Conservation (phyloP, 2,888 invertebrate species). For the Polyommatus iphigenia region DNA sequence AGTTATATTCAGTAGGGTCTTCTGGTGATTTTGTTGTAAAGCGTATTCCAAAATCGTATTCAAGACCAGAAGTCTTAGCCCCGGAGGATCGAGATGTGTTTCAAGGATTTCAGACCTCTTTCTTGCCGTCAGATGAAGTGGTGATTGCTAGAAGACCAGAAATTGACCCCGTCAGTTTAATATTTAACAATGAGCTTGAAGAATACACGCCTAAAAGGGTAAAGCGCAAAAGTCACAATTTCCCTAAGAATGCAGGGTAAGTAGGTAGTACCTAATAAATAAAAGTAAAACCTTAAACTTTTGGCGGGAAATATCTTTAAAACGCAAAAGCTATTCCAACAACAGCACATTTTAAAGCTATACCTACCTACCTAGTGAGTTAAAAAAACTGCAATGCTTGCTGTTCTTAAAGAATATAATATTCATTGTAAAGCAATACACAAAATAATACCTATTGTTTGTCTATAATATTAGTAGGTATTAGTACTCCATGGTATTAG, state of each 20-base stretch:
- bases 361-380: too few relatives aligned
- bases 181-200: not conserved
- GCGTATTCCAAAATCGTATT: slow-evolving; percentile 63
- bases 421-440: too few relatives aligned
- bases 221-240: slow-evolving; percentile 60
- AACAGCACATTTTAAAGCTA: too few relatives aligned
- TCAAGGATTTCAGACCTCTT: slow-evolving; percentile 82
- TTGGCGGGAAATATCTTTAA: too few relatives aligned
- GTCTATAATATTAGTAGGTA: too few relatives aligned
- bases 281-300: not conserved
- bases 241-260: slow-evolving; percentile 59
- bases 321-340: too few relatives aligned
- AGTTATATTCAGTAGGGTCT: slow-evolving; percentile 56
- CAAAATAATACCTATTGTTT: too few relatives aligned
- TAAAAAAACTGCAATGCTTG: too few relatives aligned
- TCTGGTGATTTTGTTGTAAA: slow-evolving; percentile 62
- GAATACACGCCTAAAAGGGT: slow-evolving; percentile 45
- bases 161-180: slow-evolving; percentile 42
- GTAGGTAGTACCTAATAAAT: slow-evolving; percentile 41
- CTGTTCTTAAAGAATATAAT: too few relatives aligned
- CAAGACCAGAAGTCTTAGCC: slow-evolving; percentile 63
- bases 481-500: too few relatives aligned
- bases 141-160: slow-evolving; percentile 56
- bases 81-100: slow-evolving; percentile 81
- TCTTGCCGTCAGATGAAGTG: slow-evolving; percentile 78